Conservation (phyloP, 92 coral and sea anemone species). For the Chrysogorgia sp. region DNA sequence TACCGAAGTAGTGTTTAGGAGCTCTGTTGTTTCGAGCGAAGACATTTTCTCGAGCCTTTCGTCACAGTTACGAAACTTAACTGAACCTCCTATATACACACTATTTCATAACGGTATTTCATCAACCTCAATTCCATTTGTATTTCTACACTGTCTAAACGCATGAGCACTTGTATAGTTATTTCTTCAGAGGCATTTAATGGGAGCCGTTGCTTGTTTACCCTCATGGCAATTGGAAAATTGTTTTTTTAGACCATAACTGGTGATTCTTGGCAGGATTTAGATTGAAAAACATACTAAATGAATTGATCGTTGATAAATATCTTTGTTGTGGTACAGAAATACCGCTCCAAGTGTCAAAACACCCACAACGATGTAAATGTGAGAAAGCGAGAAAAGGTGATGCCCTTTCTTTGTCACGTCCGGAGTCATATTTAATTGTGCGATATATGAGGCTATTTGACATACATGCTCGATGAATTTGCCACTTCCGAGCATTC, state of each 20-base stretch:
- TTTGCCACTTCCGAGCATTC: neutral
- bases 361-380: conserved; percentile 24
- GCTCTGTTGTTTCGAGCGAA: too few species aligned
- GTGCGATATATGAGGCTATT: too few species aligned
- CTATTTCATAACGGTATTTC: too few species aligned
- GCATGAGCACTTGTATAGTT: too few species aligned
- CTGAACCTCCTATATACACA: too few species aligned
- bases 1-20: too few species aligned
- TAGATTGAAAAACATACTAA: conserved; percentile 22
- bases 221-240: conserved; percentile 20
- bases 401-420: neutral
- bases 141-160: too few species aligned
- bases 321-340: conserved; percentile 43
- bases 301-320: conserved; percentile 24
- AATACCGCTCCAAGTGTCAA: conserved; percentile 34
- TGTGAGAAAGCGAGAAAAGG: conserved; percentile 13
- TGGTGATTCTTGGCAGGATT: conserved; percentile 28
- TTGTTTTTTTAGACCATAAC: conserved; percentile 6
- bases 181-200: neutral
- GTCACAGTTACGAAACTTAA: too few species aligned
- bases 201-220: conserved; percentile 8
- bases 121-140: too few species aligned
- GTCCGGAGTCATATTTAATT: neutral
- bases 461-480: too few species aligned
- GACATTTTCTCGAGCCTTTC: too few species aligned